A percentile compares a stretch with the other conserved stretches of the same genome.
phyloP scores from a whole-genome alignment of 2,113 vertebrate genomes.

The Mus spicilegus region DNA sequence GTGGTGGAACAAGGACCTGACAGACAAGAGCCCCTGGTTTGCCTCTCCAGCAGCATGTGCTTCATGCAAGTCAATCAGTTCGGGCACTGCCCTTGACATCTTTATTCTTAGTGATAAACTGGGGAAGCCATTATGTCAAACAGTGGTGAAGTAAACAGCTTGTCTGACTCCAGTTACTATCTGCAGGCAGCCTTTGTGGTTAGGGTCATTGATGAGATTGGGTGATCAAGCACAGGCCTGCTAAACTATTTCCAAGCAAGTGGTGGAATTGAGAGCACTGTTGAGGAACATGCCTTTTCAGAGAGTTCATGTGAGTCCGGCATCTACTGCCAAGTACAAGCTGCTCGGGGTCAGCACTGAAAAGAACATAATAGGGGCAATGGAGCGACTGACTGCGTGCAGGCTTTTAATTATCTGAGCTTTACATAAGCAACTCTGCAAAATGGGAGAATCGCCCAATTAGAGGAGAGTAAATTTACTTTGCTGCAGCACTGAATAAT shows the following conservation, averaged over 20 bases:
- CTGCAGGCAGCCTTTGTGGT: slow-evolving; percentile 32
- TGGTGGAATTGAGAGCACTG: slow-evolving; percentile 12
- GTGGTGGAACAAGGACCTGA: not conserved
- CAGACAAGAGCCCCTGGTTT: not conserved
- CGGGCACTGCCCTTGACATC: not conserved
- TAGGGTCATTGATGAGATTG: not conserved
- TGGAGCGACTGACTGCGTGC: slow-evolving; percentile 9
- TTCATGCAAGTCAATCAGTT: not conserved
- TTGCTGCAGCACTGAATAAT: slow-evolving; percentile 75
- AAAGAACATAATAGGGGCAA: slow-evolving; percentile 39
- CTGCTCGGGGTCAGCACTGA: slow-evolving; percentile 34
- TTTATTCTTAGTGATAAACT: slow-evolving; percentile 1
- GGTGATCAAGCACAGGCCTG: not conserved
- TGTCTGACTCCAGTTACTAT: not conserved
- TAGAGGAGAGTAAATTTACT: slow-evolving; percentile 80
- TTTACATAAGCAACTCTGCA: slow-evolving; percentile 74
- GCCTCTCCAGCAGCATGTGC: not conserved
- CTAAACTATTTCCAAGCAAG: not conserved
- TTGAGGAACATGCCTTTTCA: slow-evolving; percentile 45
- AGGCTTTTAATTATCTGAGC: slow-evolving; percentile 78
- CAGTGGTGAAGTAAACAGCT: not conserved
- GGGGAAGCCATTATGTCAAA: not conserved
- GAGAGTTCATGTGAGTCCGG: not conserved
- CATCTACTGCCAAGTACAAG: slow-evolving; percentile 39
- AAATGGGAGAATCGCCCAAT: slow-evolving; percentile 70